Evolutionary conservation across 2,113 vertebrate species (phyloP), one percentile per base, ranked within the genome.

Genomic region (Butorides virescens): DNA sequence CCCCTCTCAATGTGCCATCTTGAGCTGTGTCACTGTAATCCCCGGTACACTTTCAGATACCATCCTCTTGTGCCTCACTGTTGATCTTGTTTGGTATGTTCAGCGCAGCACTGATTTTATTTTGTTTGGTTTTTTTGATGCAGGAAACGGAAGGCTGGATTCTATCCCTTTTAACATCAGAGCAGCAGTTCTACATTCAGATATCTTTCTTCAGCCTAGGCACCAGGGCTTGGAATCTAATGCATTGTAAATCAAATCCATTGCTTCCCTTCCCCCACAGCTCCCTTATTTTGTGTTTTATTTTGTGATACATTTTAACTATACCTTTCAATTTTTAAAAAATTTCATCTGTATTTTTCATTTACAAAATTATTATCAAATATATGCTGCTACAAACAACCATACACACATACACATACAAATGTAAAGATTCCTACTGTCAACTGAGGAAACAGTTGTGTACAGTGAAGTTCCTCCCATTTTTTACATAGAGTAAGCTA

Each of bases 101-200:
- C 70, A 36, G 13, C n/a, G 44, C 55, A 92, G 56, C 71, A 79
- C 75, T 79, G 52, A 95, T 76, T 62, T 73, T 44, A 44, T 73
- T 84, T 68, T 92, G 44, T 95, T 83, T 95, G 37, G 92, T 39
- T 78, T 95, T 93, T 88, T 93, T 94, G 47, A 96, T 86, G n/a
- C 97, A 99, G 99, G 98, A 99, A 99, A 98, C 98, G 99, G 96
- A 99, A 99, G 97, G 96, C 98, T 62, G 99, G 98, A 90, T 98
- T 99, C 96, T 98, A 98, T 93, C 98, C 98, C 96, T 98, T 99
- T 98, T 99, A 98, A 98, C 91, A 71, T 47, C 70, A 95, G 84
- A 94, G 58, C 56, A 68, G 78, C 86, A 86, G 58, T 90, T 97
- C 92, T 78, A 32, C 94, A 83, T 91, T 94, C 88, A 93, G 95